Conservation (phyloP, 2,797 vertebrate genomes). For the Falco biarmicus region DNA sequence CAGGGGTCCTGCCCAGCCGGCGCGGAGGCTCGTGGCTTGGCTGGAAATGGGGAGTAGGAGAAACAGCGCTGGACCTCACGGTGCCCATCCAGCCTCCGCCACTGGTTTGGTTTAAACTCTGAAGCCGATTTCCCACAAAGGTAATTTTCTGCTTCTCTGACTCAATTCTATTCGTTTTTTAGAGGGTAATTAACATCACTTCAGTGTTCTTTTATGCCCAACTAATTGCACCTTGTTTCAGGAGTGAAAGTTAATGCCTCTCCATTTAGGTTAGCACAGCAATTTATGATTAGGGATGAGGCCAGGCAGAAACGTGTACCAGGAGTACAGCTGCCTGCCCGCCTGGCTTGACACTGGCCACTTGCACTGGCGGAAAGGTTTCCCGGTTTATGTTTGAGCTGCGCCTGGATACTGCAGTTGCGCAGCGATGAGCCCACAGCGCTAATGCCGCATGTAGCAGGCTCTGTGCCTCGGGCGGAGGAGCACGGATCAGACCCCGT, state of each 20-base stretch:
- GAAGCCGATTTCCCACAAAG: conserved; percentile 63
- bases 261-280: conserved; percentile 44
- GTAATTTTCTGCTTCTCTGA: conserved; percentile 79
- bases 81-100: background rate
- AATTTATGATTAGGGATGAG: conserved; percentile 57
- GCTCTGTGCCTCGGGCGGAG: background rate
- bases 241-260: conserved; percentile 68
- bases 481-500: background rate
- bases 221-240: conserved; percentile 73
- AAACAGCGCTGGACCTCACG: background rate
- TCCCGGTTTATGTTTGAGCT: background rate
- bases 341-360: background rate
- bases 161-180: conserved; percentile 70
- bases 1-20: background rate
- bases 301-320: conserved; percentile 38
- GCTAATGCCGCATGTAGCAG: background rate
- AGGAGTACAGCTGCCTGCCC: background rate
- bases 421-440: background rate
- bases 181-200: conserved; percentile 71
- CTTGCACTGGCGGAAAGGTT: background rate
- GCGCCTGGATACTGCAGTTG: background rate
- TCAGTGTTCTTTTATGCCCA: conserved; percentile 70
- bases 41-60: background rate
- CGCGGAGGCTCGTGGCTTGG: accelerated
- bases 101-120: conserved; percentile 23